Base-by-base conservation (phyloP, 2,888 invertebrate genomes). In the Dasypogon diadema region DNA sequence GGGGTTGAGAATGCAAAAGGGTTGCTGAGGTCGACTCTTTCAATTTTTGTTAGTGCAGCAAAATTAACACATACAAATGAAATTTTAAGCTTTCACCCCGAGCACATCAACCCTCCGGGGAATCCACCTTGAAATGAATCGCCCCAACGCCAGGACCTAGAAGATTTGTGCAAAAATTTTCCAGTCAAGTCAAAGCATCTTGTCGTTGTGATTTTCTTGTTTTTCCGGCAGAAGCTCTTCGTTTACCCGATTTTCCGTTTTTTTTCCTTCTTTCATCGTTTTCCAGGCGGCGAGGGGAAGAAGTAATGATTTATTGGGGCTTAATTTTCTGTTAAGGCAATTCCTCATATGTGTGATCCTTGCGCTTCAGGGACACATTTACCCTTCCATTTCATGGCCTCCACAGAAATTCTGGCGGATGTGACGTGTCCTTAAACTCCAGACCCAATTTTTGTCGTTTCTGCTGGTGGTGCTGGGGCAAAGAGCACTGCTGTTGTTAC, bases 281-380 rank as follows among this genome's bases (percentile, higher is more conserved):
- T 51, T 51, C 6, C 21, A 12, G 16, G 18, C 6, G 16, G 18
- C 18, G 18, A 51, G 18, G 24, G 73, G 56, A 18, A 24, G 18
- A 56, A 72, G 73, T 34, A 37, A 56, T 73, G 77, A 77, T 77
- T 77, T 77, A 77, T 77, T 21, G 77, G 14, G 63, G 73, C 75
- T 75, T 77, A 75, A 77, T 77, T 77, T 75, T 75, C 75, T 73
- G 75, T 75, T 75, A 73, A 73, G 54, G 65, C 75, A 72, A 77
- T 77, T 65, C 56, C 54, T 65, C 76, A 74, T 74, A 58, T 73
- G 24, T 77, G 65, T 76, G 76, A 76, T 73, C 74, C 65, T 73
- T 68, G 63, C 65, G 55, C 34, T 76, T 37, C 46, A 42, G 56
- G 54, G 63, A 70, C 76, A 73, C 76, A 76, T 75, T 65, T 54